These are phyloP conservation scores for Myrmecobius fasciatus DNA, from an alignment of 2,113 vertebrate genomes.

Conservation along the genomic window DNA sequence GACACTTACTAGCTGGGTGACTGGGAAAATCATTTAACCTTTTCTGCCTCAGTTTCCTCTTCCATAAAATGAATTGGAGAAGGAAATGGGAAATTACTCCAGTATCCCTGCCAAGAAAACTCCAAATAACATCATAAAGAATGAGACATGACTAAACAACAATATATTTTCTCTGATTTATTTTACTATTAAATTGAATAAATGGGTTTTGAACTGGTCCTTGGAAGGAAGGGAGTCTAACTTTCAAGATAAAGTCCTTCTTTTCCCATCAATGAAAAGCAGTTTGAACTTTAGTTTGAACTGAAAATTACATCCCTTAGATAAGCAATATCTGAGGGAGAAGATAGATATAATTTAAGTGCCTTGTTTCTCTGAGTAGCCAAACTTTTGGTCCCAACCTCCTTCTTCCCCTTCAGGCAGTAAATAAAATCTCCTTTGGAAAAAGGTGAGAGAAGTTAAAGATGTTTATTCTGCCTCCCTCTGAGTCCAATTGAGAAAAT, in stretches of 20 bases:
- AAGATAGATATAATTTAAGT: neutral
- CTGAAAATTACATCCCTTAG: neutral
- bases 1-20: no score
- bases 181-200: neutral
- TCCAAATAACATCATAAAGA: no score
- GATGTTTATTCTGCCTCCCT: neutral
- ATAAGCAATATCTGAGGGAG: neutral
- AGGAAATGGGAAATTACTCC: no score
- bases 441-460: neutral
- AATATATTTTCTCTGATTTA: neutral
- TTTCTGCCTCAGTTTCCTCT: no score
- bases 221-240: neutral
- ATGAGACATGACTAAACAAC: no score
- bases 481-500: neutral
- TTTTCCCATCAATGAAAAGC: neutral
- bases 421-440: neutral
- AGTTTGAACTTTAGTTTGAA: neutral
- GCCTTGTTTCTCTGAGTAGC: neutral
- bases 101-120: no score
- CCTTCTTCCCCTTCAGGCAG: neutral
- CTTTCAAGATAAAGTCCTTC: neutral
- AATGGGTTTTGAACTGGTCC: neutral
- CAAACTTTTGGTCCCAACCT: neutral
- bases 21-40: no score
- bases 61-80: no score